Conservation (phyloP, 2,797 vertebrate genomes). For the Staurois parvus region DNA sequence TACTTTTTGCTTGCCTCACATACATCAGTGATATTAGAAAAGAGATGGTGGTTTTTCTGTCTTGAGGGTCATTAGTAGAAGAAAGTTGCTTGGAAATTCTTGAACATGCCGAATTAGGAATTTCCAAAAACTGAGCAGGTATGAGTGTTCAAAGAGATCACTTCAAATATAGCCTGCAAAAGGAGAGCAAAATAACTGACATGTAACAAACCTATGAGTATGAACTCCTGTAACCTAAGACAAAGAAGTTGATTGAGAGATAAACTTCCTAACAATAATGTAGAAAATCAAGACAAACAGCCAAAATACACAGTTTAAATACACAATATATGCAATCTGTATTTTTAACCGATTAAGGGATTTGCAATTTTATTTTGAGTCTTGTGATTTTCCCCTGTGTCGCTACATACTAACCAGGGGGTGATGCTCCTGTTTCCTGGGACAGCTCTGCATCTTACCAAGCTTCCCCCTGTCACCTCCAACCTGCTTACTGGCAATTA, state of each 20-base stretch:
- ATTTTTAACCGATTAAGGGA: too few relatives aligned
- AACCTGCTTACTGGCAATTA: neutral
- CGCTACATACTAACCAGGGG: too few relatives aligned
- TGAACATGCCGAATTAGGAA: conserved; percentile 95
- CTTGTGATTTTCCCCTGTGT: too few relatives aligned
- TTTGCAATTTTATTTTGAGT: too few relatives aligned
- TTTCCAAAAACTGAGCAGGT: conserved; percentile 92
- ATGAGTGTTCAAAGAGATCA: conserved; percentile 97
- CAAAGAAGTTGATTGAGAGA: neutral
- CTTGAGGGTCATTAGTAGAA: conserved; percentile 93
- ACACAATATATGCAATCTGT: too few relatives aligned
- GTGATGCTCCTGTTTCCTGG: neutral
- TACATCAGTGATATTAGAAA: conserved; percentile 95
- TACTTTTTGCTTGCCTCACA: conserved; percentile 94
- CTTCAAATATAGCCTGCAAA: conserved; percentile 92
- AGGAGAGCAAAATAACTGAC: neutral
- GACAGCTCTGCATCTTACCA: too few relatives aligned
- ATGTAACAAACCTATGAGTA: neutral
- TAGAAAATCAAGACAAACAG: too few relatives aligned
- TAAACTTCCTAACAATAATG: too few relatives aligned
- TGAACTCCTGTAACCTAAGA: neutral
- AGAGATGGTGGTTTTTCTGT: conserved; percentile 96
- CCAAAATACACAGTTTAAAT: neutral
- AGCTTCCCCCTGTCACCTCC: neutral
- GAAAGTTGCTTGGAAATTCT: conserved; percentile 89